phyloP scores from a whole-genome alignment of 1,140 invertebrate genomes.

The Drosophila paulistorum region DNA sequence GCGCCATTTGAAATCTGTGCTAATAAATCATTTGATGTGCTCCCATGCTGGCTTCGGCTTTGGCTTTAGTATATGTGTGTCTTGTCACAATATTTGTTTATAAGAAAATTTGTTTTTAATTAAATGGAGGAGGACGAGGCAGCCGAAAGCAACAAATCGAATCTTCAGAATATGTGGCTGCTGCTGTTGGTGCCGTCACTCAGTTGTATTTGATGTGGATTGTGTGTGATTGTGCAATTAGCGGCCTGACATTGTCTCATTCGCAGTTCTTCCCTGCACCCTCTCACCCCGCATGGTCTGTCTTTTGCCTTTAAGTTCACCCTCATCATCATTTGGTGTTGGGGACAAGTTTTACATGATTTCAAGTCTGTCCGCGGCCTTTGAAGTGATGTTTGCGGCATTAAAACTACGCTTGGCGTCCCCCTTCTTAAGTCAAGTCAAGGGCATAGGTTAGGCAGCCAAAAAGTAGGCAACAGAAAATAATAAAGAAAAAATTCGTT shows the following conservation, averaged over 20 bases:
- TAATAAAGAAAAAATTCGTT: background rate
- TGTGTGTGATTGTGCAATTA: slow-evolving; percentile 63
- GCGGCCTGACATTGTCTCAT: slow-evolving; percentile 35
- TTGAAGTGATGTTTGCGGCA: slow-evolving; percentile 46
- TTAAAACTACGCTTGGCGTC: background rate
- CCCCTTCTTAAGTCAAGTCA: background rate
- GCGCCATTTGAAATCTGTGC: slow-evolving; percentile 55
- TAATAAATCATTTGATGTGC: slow-evolving; percentile 77
- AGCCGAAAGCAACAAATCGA: slow-evolving; percentile 43
- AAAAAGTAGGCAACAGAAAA: slow-evolving; percentile 7
- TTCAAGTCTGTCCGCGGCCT: slow-evolving; percentile 49
- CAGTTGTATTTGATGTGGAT: slow-evolving; percentile 37
- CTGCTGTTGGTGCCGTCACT: slow-evolving; percentile 50
- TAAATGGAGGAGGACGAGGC: slow-evolving; percentile 53
- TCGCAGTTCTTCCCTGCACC: background rate
- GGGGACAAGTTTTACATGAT: slow-evolving; percentile 66
- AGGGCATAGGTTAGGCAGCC: slow-evolving; percentile 3
- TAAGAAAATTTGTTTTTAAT: slow-evolving; percentile 71
- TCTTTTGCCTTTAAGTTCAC: slow-evolving; percentile 6
- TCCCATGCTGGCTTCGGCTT: slow-evolving; percentile 25
- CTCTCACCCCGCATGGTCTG: background rate
- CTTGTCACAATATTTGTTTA: slow-evolving; percentile 74
- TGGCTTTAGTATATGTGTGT: slow-evolving; percentile 17
- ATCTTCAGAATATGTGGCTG: slow-evolving; percentile 11
- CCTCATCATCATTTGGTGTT: slow-evolving; percentile 23